Percentiles rank a stretch among this genome's conserved stretches.
Conservation (phyloP, 2,113 vertebrate species). For the Peromyscus maniculatus region DNA sequence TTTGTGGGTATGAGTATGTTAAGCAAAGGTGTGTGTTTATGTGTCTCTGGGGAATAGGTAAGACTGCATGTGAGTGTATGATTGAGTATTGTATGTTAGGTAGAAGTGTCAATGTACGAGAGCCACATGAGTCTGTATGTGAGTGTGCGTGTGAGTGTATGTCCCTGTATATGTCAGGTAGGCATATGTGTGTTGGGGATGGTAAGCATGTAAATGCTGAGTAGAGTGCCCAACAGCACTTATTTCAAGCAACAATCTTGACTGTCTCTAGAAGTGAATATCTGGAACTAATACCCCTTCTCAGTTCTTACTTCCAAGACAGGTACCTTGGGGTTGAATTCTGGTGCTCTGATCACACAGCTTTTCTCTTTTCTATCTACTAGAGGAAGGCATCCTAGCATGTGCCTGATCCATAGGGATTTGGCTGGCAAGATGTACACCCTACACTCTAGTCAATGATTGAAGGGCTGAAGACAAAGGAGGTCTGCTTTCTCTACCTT, state of each 20-base stretch:
- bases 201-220: background rate
- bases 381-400: background rate
- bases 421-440: background rate
- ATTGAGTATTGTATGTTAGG: background rate
- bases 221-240: background rate
- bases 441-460: too few relatives aligned
- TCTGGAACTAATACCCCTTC: background rate
- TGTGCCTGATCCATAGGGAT: background rate
- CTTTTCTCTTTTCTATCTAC: background rate
- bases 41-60: background rate
- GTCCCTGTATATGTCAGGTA: background rate
- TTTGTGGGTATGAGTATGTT: background rate
- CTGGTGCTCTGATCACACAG: background rate
- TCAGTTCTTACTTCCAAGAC: background rate
- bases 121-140: too few relatives aligned
- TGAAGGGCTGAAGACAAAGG: rapidly evolving
- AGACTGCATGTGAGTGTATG: too few relatives aligned
- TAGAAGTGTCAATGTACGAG: background rate
- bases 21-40: background rate
- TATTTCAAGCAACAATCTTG: too few relatives aligned
- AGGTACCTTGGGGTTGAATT: background rate
- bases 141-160: background rate
- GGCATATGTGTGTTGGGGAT: background rate
- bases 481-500: background rate
- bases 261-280: background rate